Evolutionary conservation across 2,797 vertebrate species (phyloP), one percentile per base, ranked within the genome.

Genomic region (Microctenopoma steveboyesi): DNA sequence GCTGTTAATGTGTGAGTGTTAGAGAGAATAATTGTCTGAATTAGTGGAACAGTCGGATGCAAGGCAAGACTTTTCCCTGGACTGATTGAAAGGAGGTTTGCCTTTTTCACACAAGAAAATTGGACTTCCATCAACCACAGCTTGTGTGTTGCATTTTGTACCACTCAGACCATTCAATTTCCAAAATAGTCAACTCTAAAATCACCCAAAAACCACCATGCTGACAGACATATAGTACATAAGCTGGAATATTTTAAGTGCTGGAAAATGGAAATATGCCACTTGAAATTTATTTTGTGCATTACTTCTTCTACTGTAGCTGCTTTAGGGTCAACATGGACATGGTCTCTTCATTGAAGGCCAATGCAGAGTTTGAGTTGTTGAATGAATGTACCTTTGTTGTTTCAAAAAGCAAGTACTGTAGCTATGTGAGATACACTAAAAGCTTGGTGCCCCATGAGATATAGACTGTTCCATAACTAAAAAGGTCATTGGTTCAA

Each of bases 341-440:
- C 53, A 57, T 65, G 39, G 39, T 81, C 47, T 81, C 45, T 61
- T 85, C 33, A 69, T 35, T 76, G 64, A 86, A 74, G 61, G 78
- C 53, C 60, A 81, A 56, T 63, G 53, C 50, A 82, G 81, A 78
- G 76, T 84, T 76, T 79, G 56, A 82, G 70, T 69, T 79, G 61
- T 66, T 90, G 86, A 91, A 92, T 91, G 88, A 90, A 84, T 86
- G 78, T 74, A 68, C 53, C 56, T 78, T 52, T 78, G 40, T 73
- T 70, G 42, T 59, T 65, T 64, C 45, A 69, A 66, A 69, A 70
- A 78, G 35, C 70, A 77, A 79, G 50, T 79, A 78, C 69, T 88
- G 69, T 73, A 67, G 72, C 55, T 43, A 12, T 69, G 49, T 63
- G 64, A 67, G 59, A 56, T 78, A 57, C 62, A 81, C 63, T 75